phyloP scores from a whole-genome alignment of 2,888 invertebrate species.

The Dryococelus australis region DNA sequence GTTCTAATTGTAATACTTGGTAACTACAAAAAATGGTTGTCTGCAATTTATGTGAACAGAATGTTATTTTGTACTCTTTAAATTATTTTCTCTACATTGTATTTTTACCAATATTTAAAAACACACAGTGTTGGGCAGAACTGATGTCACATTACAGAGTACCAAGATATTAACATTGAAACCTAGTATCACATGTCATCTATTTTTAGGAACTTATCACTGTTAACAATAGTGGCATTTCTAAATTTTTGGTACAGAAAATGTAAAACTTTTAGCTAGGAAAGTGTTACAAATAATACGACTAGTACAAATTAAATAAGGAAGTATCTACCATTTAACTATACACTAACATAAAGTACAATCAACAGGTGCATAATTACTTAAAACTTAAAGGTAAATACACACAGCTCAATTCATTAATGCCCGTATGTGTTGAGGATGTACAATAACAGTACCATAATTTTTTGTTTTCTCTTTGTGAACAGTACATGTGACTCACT shows the following conservation, averaged over 20 bases:
- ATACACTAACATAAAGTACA: neutral
- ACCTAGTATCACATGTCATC: neutral
- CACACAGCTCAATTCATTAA: conserved; percentile 10
- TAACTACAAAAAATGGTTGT: neutral
- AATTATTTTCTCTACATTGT: neutral
- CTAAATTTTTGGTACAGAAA: neutral
- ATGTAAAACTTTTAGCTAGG: neutral
- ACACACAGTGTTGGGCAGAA: neutral
- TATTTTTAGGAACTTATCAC: conserved; percentile 16
- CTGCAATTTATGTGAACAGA: conserved; percentile 13
- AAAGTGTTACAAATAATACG: neutral
- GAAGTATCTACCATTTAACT: neutral
- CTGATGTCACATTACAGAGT: neutral
- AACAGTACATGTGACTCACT: neutral
- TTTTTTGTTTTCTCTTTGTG: neutral
- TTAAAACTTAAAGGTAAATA: neutral
- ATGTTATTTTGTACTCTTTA: neutral
- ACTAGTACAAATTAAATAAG: conserved; percentile 3
- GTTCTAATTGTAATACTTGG: neutral
- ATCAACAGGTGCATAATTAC: neutral
- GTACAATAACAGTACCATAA: neutral
- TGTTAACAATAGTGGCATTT: neutral
- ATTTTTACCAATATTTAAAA: neutral
- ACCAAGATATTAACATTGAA: neutral
- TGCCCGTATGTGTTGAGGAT: neutral